Conservation (phyloP, 1,140 invertebrate genomes). For the Diploscapter pachys region DNA sequence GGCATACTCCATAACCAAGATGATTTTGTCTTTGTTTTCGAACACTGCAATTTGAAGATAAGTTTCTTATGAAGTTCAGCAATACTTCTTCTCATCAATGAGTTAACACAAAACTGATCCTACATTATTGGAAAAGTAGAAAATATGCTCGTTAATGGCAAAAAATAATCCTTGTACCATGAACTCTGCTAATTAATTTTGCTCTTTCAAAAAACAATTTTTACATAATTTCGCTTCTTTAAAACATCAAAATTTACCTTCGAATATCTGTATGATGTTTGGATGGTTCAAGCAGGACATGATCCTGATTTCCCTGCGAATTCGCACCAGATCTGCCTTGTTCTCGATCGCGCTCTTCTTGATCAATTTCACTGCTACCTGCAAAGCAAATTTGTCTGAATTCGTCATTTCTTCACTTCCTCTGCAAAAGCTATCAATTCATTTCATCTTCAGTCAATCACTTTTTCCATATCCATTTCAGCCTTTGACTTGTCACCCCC, state of each 20-base stretch:
- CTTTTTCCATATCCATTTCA: no score
- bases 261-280: constrained; percentile 97
- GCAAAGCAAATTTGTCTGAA: no score
- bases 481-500: no score
- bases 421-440: no score
- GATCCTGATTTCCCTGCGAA: constrained; percentile 93
- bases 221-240: not conserved
- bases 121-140: not conserved
- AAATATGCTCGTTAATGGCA: not conserved
- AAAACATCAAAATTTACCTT: constrained; percentile 70
- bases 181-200: no score
- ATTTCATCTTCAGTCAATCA: no score
- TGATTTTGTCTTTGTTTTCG: constrained; percentile 69
- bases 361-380: constrained; percentile 88
- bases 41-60: constrained; percentile 42
- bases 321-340: constrained; percentile 88
- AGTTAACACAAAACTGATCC: not conserved
- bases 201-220: no score
- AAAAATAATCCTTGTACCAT: no score
- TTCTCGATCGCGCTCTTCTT: constrained; percentile 98
- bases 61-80: not conserved
- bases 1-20: constrained; percentile 98
- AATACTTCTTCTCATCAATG: not conserved
- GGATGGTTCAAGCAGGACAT: constrained; percentile 97
- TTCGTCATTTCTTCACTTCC: no score